Conservation (phyloP, 1,140 invertebrate genomes). For the Camponotus floridanus region DNA sequence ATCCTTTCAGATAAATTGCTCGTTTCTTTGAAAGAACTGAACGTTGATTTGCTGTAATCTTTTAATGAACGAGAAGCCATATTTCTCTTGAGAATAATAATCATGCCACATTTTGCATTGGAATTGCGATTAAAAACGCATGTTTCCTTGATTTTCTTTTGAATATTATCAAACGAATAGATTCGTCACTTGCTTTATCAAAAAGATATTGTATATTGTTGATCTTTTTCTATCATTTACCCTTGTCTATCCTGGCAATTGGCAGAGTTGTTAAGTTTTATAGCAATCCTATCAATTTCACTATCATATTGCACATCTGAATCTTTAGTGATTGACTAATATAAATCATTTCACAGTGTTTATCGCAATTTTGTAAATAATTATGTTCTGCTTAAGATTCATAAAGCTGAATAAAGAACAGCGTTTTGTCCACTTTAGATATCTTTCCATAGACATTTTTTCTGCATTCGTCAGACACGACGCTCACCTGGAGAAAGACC, state of each 20-base stretch:
- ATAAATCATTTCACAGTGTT: not conserved
- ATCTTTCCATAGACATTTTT: not conserved
- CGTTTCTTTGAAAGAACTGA: not conserved
- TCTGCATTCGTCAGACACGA: not conserved
- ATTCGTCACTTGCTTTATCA: not conserved
- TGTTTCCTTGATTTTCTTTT: not conserved
- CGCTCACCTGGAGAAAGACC: slow-evolving; percentile 48
- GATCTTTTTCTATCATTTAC: not conserved
- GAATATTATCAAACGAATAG: not conserved
- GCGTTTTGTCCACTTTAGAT: not conserved
- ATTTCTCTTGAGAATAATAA: not conserved
- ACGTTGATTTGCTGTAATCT: slow-evolving; percentile 1
- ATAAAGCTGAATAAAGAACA: not conserved
- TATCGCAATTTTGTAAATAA: not conserved
- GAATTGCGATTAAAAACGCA: not conserved
- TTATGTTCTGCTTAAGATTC: not conserved
- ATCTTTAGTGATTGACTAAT: not conserved
- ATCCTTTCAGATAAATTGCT: slow-evolving; percentile 10
- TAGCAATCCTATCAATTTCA: not conserved
- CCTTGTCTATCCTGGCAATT: not conserved
- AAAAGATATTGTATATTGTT: not conserved
- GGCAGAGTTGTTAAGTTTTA: not conserved
- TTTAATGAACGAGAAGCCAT: not conserved
- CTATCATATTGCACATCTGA: not conserved
- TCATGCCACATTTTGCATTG: not conserved